These are phyloP conservation scores for Oncorhynchus masou DNA, from an alignment of 2,113 vertebrate species.

Conservation along the genomic window DNA sequence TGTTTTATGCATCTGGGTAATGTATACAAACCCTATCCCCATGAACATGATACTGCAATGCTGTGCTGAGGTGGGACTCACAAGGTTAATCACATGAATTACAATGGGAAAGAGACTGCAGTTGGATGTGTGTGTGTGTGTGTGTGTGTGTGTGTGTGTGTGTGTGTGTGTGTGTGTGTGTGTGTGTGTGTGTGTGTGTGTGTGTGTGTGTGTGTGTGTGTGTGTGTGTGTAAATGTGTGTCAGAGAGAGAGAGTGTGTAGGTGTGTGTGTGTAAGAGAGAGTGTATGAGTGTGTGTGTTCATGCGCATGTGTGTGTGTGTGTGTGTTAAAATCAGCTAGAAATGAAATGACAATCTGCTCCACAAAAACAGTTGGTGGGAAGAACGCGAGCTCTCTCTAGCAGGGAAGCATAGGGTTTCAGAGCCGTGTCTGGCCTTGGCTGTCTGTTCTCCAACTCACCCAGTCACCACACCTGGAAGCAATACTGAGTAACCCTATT, in stretches of 20 bases:
- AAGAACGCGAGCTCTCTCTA: neutral
- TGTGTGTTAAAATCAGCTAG: conserved; percentile 1
- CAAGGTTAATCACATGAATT: conserved; percentile 42
- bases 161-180: neutral
- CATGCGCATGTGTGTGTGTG: too few relatives aligned
- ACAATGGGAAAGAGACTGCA: neutral
- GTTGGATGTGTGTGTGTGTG: neutral
- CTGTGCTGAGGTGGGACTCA: conserved; percentile 6
- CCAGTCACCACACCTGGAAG: conserved; percentile 39
- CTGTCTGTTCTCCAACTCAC: conserved; percentile 20
- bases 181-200: too few relatives aligned
- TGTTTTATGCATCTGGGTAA: conserved; percentile 32
- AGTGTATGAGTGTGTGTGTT: too few relatives aligned
- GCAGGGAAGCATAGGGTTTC: conserved; percentile 16
- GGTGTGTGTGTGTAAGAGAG: too few relatives aligned
- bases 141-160: neutral
- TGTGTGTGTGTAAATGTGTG: too few relatives aligned
- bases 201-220: neutral
- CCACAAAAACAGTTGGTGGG: conserved; percentile 6
- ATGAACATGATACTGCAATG: conserved; percentile 23
- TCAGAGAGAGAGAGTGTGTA: neutral
- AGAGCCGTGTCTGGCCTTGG: neutral
- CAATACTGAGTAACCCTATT: conserved; percentile 36
- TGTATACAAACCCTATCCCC: neutral
- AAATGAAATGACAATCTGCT: conserved; percentile 8